Evolutionary conservation across 2,888 invertebrate species (phyloP), one percentile per base, ranked within the genome.

Genomic region (Odontocolon sp.): DNA sequence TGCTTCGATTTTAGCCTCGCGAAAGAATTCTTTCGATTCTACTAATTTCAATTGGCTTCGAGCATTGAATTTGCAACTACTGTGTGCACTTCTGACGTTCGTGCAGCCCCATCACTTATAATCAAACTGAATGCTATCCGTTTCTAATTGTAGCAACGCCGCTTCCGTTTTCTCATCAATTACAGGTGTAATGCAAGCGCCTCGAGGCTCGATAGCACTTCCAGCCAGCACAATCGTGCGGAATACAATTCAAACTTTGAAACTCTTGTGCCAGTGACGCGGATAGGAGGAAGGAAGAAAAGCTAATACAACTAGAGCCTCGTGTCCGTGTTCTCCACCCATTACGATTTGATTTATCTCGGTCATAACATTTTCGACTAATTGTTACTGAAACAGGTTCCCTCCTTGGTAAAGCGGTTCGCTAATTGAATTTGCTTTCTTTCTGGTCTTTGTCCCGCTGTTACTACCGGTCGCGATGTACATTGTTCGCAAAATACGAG

Each of bases 311-410:
- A 63, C 68, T 63, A 28, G 21, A 33, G 18, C 23, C 1, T 18
- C 31, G 47, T 61, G 42, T 59, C 56, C 66, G 54, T 76, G 54
- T 18, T 52, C n/a, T 40, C 6, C 16, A 28, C 2, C 45, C 18
- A 52, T 71, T 61, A 67, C 42, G 36, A 21, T 76, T 67, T 54
- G 45, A 76, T 76, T 72, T 54, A 71, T 71, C 54, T 38, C 54
- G 36, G 31, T 66, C 28, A 40, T 45, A 45, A 67, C 59, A 26
- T 36, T 61, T 61, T 52, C 59, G 36, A 67, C 59, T 61, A 67
- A 74, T 68, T 68, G 45, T 63, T 21, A 23, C 23, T 47, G 47
- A 21, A 61, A 59, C 40, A 42, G 28, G 6, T 21, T 5, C 21
- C 4, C 6, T n/a, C 26, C 16, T 21, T n/a, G 36, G 16, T 9